phyloP scores from a whole-genome alignment of 2,888 invertebrate genomes.

The Tachystola acroxantha region DNA sequence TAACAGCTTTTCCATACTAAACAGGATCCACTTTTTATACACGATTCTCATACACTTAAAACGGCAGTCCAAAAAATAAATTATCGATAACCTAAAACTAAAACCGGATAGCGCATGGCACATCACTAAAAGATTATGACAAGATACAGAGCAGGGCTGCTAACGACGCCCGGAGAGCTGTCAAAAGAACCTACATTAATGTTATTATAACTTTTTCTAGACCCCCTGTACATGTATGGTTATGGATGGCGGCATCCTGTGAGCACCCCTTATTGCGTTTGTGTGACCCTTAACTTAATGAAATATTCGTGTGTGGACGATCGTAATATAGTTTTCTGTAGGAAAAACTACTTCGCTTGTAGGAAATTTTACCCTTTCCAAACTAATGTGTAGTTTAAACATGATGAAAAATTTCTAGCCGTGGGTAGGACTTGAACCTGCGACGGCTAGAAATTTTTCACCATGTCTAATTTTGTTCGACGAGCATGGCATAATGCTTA shows the following conservation, averaged over 20 bases:
- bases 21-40: no score
- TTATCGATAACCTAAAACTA: slow-evolving; percentile 21
- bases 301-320: slow-evolving; percentile 8
- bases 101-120: slow-evolving; percentile 6
- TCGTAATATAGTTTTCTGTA: background rate
- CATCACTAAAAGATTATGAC: slow-evolving; percentile 72
- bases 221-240: slow-evolving; percentile 29
- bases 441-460: no score
- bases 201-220: slow-evolving; percentile 76
- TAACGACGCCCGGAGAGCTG: slow-evolving; percentile 71
- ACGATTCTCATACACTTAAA: no score
- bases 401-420: no score
- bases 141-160: slow-evolving; percentile 75
- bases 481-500: no score
- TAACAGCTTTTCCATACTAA: no score
- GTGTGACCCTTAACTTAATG: slow-evolving; percentile 13
- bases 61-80: slow-evolving; percentile 6
- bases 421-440: no score
- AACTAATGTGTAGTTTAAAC: no score
- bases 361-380: no score
- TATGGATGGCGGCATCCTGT: slow-evolving; percentile 5
- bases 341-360: no score
- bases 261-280: slow-evolving; percentile 10
- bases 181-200: slow-evolving; percentile 77
- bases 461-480: no score